phyloP scores from a whole-genome alignment of 2,888 invertebrate genomes.

The Matsumyia berberina region DNA sequence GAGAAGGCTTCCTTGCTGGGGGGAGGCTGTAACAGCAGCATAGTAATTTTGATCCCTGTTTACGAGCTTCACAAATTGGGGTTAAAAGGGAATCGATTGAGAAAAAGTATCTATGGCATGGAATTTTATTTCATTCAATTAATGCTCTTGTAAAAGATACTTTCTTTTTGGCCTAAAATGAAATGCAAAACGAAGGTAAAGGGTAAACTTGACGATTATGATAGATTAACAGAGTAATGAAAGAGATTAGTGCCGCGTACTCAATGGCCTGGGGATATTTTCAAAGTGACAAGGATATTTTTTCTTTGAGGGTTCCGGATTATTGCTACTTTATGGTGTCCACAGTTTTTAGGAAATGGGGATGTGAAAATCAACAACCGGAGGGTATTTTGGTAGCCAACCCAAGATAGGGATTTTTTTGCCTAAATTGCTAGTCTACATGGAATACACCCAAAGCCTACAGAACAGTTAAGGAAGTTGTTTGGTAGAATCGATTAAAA shows the following conservation, averaged over 20 bases:
- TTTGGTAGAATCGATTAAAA: too few species aligned
- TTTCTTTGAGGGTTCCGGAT: too few species aligned
- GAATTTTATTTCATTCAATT: constrained; percentile 32
- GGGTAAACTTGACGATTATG: neutral
- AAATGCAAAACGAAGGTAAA: neutral
- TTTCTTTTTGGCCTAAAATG: constrained; percentile 1
- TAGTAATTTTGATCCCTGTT: constrained; percentile 43
- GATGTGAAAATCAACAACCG: too few species aligned
- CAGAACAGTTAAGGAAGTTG: too few species aligned
- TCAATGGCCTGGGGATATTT: neutral
- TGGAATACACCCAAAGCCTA: too few species aligned
- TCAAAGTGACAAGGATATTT: neutral
- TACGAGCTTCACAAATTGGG: constrained; percentile 45
- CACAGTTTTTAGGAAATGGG: too few species aligned
- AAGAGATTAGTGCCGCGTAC: neutral
- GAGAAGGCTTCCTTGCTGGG: neutral
- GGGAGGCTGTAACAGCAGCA: neutral
- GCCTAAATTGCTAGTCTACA: too few species aligned
- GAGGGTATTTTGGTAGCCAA: too few species aligned
- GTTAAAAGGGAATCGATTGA: constrained; percentile 39
- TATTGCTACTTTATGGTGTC: too few species aligned
- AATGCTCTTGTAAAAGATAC: constrained; percentile 18
- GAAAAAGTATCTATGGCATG: constrained; percentile 25
- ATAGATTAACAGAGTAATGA: neutral
- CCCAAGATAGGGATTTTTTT: too few species aligned